Base-by-base conservation (phyloP, 2,888 invertebrate genomes). In the Elgonia sp. region DNA sequence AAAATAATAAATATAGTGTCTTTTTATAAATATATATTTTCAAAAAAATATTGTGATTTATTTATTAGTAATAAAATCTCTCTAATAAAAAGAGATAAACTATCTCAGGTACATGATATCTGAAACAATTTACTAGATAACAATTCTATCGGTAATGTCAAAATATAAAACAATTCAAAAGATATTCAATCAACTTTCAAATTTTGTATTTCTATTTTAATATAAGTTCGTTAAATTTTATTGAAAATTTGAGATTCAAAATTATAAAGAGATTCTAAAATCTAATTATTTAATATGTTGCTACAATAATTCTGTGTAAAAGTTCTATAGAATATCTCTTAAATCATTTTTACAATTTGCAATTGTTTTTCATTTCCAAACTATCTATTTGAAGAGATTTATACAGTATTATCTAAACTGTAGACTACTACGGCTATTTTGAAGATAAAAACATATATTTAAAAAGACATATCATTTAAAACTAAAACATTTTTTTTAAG, bases 401-500 rank as follows among this genome's bases (percentile, higher is more conserved):
- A 63, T 39, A 63, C 63, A 37, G 37, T 63, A 12, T 37, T 63
- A 39, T n/a, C 29, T 3, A 29, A 29, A 29, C 29, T 5, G 29
- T 29, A 29, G 29, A 29, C 29, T 29, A 29, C 29, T 16, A 37
- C 12, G 4, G 39, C 4, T 60, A 63, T 29, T 29, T 29, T 29
- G 29, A 29, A 29, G 29, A 29, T 29, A 29, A 29, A 29, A 29
- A 29, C 29, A 29, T 29, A 63, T 63, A 37, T 63, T 39, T 63
- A 39, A 63, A 63, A 63, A 63, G 53, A n/a, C 53, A 63, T n/a
- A 63, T 29, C n/a, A n/a, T n/a, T n/a, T n/a, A n/a, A n/a, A n/a
- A n/a, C 3, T 29, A 37, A 37, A 37, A 63, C 5, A n/a, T 29
- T 29, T 29, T 29, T 29, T 29, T 29, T 29, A 29, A 29, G 29